Percentiles rank a stretch among this genome's conserved stretches.
phyloP scores from a whole-genome alignment of 2,888 invertebrate species.

The Brachylomia viminalis region DNA sequence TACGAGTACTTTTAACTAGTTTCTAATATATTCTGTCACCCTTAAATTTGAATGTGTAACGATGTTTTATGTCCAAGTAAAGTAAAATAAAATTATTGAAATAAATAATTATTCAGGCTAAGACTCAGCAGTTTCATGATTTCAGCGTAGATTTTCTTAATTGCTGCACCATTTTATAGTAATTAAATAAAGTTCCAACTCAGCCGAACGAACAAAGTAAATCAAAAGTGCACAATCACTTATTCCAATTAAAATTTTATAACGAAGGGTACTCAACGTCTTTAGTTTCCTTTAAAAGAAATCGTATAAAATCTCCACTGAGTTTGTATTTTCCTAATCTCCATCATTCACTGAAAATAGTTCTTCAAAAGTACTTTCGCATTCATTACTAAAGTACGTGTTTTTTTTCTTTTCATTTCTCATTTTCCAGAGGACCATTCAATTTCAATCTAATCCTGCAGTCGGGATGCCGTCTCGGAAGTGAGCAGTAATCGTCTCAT shows the following conservation, averaged over 20 bases:
- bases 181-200: neutral
- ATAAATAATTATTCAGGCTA: neutral
- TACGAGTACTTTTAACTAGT: no score
- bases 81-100: no score
- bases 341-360: slow-evolving; percentile 43
- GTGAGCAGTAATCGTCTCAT: slow-evolving; percentile 79
- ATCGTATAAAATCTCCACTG: slow-evolving; percentile 1
- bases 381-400: slow-evolving; percentile 34
- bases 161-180: slow-evolving; percentile 1
- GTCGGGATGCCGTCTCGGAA: slow-evolving; percentile 73
- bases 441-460: slow-evolving; percentile 84
- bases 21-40: no score
- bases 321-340: slow-evolving; percentile 41
- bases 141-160: neutral
- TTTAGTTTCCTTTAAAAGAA: slow-evolving; percentile 24
- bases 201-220: neutral
- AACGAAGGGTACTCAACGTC: neutral
- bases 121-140: neutral
- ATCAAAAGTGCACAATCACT: neutral
- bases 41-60: no score
- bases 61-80: no score
- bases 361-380: slow-evolving; percentile 38
- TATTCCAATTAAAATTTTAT: slow-evolving; percentile 2
- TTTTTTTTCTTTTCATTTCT: slow-evolving; percentile 62
- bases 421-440: slow-evolving; percentile 78